phyloP scores from a whole-genome alignment of 2,888 invertebrate genomes.

The Eilema caniola region DNA sequence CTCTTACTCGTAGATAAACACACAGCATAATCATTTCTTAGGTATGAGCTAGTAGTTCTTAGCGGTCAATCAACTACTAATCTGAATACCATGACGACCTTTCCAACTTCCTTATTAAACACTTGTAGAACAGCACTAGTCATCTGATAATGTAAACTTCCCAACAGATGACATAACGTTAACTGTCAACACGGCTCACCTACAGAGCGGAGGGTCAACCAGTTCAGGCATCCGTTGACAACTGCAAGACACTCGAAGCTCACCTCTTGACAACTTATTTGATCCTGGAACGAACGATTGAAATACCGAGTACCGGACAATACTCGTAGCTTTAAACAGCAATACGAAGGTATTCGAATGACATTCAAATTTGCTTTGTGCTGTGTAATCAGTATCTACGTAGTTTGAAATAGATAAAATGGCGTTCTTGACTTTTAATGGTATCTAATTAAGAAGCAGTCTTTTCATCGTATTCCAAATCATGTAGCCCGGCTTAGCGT shows the following conservation, averaged over 20 bases:
- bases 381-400: not conserved
- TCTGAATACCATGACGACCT: not conserved
- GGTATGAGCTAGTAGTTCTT: too few relatives aligned
- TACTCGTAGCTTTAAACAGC: not conserved
- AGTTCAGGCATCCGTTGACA: constrained; percentile 51
- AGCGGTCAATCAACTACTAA: not conserved
- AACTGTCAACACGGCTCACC: constrained; percentile 54
- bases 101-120: not conserved
- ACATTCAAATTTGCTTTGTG: not conserved
- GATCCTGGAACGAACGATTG: constrained; percentile 22
- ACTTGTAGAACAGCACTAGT: not conserved
- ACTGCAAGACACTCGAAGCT: constrained; percentile 37
- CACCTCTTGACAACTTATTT: constrained; percentile 31
- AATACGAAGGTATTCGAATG: not conserved
- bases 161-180: constrained; percentile 40
- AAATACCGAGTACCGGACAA: not conserved
- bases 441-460: not conserved
- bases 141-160: constrained; percentile 1
- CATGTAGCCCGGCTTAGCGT: too few relatives aligned
- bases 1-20: too few relatives aligned
- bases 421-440: not conserved
- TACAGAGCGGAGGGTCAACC: constrained; percentile 44
- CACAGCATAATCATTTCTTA: too few relatives aligned
- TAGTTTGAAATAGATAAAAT: not conserved
- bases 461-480: not conserved